Conservation (phyloP, 2,797 vertebrate species). For the Acanthopagrus latus region DNA sequence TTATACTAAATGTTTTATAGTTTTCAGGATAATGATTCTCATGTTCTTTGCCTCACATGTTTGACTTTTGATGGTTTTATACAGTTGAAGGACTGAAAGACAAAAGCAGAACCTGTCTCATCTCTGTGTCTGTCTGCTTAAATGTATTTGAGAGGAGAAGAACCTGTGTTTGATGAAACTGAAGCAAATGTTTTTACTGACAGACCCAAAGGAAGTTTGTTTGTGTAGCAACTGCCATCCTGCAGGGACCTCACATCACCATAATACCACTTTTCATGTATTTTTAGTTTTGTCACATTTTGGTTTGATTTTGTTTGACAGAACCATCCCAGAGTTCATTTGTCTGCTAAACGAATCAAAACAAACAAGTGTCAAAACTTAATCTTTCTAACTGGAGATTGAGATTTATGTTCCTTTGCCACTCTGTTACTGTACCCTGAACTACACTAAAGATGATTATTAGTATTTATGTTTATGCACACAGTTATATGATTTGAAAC, state of each 20-base stretch:
- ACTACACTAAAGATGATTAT: slow-evolving; percentile 36
- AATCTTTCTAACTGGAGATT: neutral
- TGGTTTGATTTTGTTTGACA: neutral
- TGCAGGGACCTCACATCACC: slow-evolving; percentile 16
- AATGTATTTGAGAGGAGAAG: neutral
- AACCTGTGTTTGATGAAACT: neutral
- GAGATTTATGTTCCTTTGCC: slow-evolving; percentile 5
- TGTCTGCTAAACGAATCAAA: neutral
- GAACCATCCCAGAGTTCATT: neutral
- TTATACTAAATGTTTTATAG: neutral
- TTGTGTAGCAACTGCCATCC: slow-evolving; percentile 7
- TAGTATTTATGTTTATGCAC: slow-evolving; percentile 73
- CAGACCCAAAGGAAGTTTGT: slow-evolving; percentile 1
- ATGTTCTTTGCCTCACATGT: slow-evolving; percentile 30
- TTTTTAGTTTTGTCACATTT: slow-evolving; percentile 1
- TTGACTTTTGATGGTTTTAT: neutral
- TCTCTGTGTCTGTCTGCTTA: neutral
- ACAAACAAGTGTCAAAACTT: neutral
- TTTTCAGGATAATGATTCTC: slow-evolving; percentile 7
- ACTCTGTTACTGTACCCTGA: slow-evolving; percentile 27
- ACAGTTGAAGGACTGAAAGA: slow-evolving; percentile 8
- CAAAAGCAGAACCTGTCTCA: neutral
- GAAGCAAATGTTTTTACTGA: slow-evolving; percentile 3
- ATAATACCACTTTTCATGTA: neutral
- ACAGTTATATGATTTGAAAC: slow-evolving; percentile 43